These are phyloP conservation scores for Zoanthus solanderi DNA, from an alignment of 92 coral and sea anemone genomes.

Conservation along the genomic window DNA sequence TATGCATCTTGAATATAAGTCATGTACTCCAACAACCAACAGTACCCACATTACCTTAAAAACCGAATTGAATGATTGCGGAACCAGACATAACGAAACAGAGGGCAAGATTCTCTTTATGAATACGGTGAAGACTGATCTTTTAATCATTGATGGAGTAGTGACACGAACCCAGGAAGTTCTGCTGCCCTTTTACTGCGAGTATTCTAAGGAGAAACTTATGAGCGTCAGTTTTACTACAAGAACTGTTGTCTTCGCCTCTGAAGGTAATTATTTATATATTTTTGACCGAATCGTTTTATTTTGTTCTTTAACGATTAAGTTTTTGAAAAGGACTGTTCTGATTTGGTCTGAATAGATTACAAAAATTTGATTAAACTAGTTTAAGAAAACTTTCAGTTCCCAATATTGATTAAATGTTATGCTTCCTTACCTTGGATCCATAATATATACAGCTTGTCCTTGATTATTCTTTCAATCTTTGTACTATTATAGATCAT, in stretches of 20 bases:
- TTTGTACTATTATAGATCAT: too few species aligned
- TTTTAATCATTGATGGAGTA: constrained; percentile 19
- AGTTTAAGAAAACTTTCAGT: too few species aligned
- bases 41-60: constrained; percentile 26
- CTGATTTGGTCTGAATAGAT: too few species aligned
- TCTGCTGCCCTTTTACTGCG: constrained; percentile 58
- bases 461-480: too few species aligned
- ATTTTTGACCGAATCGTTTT: too few species aligned
- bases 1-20: constrained; percentile 46
- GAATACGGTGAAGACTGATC: constrained; percentile 32
- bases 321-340: too few species aligned
- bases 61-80: constrained; percentile 41
- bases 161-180: constrained; percentile 40
- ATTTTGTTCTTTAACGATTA: too few species aligned
- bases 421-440: too few species aligned
- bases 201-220: constrained; percentile 52
- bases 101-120: constrained; percentile 27
- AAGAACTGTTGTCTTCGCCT: constrained; percentile 18
- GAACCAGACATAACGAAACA: constrained; percentile 43
- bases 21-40: constrained; percentile 44
- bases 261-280: constrained; percentile 34
- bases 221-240: constrained; percentile 46
- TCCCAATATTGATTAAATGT: too few species aligned
- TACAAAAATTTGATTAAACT: too few species aligned
- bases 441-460: too few species aligned